These are phyloP conservation scores for Acromyrmex heyeri DNA, from an alignment of 1,140 invertebrate genomes.

Conservation along the genomic window DNA sequence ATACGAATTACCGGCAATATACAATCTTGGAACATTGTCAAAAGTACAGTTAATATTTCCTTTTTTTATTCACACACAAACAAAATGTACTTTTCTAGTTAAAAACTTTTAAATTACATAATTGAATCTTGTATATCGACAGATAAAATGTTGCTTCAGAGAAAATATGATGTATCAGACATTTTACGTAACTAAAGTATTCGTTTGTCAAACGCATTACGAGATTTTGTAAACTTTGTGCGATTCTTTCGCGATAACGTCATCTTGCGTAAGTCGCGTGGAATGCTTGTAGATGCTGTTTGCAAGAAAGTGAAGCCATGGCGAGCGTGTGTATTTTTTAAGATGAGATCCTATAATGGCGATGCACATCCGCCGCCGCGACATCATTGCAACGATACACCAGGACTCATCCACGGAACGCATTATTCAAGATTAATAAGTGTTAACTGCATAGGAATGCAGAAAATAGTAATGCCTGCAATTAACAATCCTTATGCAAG, in stretches of 20 bases:
- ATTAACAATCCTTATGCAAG: slow-evolving; percentile 10
- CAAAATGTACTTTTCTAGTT: background rate
- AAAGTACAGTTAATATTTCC: background rate
- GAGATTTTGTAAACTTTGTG: slow-evolving; percentile 24
- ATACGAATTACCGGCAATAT: background rate
- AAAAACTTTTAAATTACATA: background rate
- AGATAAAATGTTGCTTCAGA: background rate
- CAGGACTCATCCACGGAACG: background rate
- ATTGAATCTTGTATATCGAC: background rate
- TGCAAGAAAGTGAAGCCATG: background rate
- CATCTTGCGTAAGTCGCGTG: slow-evolving; percentile 75
- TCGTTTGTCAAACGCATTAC: slow-evolving; percentile 13
- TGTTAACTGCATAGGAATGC: slow-evolving; percentile 47
- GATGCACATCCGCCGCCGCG: background rate
- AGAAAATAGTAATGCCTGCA: slow-evolving; percentile 4
- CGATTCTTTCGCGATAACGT: slow-evolving; percentile 76
- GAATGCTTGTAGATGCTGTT: slow-evolving; percentile 76
- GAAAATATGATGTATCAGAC: background rate
- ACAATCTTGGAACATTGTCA: background rate
- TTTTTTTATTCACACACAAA: background rate
- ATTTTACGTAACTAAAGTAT: background rate
- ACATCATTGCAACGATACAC: slow-evolving; percentile 7
- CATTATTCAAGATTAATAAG: slow-evolving; percentile 50
- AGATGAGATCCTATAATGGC: slow-evolving; percentile 23
- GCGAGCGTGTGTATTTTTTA: background rate